Conservation (phyloP, 2,888 invertebrate genomes). For the Corbicula japonica region DNA sequence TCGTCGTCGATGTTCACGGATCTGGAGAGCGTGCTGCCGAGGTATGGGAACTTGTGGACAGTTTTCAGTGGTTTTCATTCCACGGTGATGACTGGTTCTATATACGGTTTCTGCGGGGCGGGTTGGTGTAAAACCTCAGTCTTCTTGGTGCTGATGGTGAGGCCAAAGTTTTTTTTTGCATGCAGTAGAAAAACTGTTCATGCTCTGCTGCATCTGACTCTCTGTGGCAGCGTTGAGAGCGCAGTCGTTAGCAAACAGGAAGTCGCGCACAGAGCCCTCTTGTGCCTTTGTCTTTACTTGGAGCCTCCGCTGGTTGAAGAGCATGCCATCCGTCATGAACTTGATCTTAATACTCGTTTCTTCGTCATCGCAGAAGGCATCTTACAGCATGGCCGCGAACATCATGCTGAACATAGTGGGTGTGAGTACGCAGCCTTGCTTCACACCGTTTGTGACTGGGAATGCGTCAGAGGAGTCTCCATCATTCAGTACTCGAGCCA, state of each 20-base stretch:
- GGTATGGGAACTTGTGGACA: constrained; percentile 28
- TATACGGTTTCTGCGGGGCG: too few relatives aligned
- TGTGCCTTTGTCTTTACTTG: constrained; percentile 13
- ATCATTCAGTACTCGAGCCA: not conserved
- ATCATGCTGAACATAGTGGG: constrained; percentile 26
- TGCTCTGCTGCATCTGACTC: not conserved
- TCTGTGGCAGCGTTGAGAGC: not conserved
- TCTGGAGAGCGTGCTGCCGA: constrained; percentile 32
- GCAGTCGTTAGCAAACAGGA: not conserved
- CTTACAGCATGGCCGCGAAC: constrained; percentile 19
- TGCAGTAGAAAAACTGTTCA: not conserved
- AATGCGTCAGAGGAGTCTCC: not conserved
- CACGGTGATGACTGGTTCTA: constrained; percentile 27
- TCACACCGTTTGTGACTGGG: constrained; percentile 25
- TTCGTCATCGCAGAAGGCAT: not conserved
- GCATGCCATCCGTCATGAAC: constrained; percentile 16
- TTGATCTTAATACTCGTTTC: not conserved
- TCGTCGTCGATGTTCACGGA: constrained; percentile 13
- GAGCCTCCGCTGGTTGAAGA: constrained; percentile 17
- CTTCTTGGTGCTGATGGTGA: constrained; percentile 43
- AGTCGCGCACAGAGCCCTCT: not conserved
- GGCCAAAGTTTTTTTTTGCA: constrained; percentile 6
- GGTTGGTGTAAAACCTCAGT: constrained; percentile 30
- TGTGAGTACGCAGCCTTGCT: constrained; percentile 15
- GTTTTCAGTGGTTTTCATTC: constrained; percentile 8